Evolutionary conservation across 2,797 vertebrate genomes (phyloP).

Genomic region (Channallabes apus): DNA sequence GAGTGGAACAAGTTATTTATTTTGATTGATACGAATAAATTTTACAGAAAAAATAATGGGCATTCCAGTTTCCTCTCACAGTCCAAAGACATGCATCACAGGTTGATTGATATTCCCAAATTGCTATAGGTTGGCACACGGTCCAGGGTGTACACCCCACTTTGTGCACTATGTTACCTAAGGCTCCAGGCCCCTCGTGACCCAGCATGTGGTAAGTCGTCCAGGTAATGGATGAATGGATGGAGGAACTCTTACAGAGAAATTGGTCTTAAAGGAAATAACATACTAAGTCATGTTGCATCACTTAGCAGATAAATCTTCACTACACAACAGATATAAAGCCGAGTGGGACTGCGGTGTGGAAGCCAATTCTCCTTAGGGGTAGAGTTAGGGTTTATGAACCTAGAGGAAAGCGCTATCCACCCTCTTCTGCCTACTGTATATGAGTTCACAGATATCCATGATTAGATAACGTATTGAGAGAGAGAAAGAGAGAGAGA

Average conservation of each 20-base stretch:
- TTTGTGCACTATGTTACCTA: too few species aligned
- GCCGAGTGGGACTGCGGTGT: background rate
- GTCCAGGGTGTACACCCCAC: too few species aligned
- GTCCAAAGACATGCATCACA: too few species aligned
- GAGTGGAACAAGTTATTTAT: background rate
- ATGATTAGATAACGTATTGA: background rate
- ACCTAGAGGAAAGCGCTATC: background rate
- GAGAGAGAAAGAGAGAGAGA: background rate
- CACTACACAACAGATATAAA: background rate
- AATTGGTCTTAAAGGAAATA: background rate
- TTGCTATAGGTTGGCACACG: too few species aligned
- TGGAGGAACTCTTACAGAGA: background rate
- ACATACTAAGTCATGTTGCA: background rate
- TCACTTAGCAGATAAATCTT: background rate
- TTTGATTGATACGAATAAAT: background rate
- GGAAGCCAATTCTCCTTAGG: too few species aligned
- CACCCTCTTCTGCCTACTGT: background rate
- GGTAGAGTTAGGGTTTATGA: too few species aligned
- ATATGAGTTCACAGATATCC: background rate
- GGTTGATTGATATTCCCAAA: too few species aligned
- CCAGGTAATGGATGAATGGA: too few species aligned
- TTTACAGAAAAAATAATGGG: background rate
- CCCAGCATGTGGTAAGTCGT: too few species aligned
- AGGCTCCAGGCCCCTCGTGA: too few species aligned
- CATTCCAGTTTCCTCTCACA: too few species aligned